These are phyloP conservation scores for Sapayoa aenigma DNA, from an alignment of 2,113 vertebrate species.

Conservation along the genomic window DNA sequence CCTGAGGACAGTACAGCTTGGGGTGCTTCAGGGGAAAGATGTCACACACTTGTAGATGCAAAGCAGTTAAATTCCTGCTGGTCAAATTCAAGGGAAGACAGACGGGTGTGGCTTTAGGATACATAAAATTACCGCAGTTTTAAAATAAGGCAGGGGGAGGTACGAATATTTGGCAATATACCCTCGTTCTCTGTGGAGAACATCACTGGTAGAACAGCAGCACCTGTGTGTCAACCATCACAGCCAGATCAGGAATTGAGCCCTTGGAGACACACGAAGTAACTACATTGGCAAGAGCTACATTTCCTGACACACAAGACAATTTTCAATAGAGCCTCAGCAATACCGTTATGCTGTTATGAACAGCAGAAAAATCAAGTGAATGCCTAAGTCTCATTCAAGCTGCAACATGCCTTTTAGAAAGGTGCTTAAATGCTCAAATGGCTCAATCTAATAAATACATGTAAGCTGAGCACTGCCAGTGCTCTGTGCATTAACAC, in stretches of 20 bases:
- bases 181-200: neutral
- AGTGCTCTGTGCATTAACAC: neutral
- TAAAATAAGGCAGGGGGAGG: neutral
- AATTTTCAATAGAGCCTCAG: neutral
- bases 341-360: constrained; percentile 24
- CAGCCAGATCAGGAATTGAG: neutral
- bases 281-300: neutral
- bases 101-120: neutral
- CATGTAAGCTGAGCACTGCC: constrained; percentile 6
- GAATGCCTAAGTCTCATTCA: constrained; percentile 18
- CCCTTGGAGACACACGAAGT: neutral
- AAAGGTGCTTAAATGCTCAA: constrained; percentile 52
- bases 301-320: neutral
- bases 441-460: constrained; percentile 22
- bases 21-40: neutral
- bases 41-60: neutral
- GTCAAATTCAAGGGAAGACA: neutral
- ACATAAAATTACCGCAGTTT: neutral
- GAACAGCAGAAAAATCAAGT: constrained; percentile 41
- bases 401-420: constrained; percentile 21
- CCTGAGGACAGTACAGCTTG: fast-evolving
- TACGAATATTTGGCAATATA: neutral
- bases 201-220: neutral
- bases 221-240: neutral
- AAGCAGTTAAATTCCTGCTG: fast-evolving